These are phyloP conservation scores for Rhegmatorhina hoffmannsi DNA, from an alignment of 2,113 vertebrate genomes.

Conservation along the genomic window DNA sequence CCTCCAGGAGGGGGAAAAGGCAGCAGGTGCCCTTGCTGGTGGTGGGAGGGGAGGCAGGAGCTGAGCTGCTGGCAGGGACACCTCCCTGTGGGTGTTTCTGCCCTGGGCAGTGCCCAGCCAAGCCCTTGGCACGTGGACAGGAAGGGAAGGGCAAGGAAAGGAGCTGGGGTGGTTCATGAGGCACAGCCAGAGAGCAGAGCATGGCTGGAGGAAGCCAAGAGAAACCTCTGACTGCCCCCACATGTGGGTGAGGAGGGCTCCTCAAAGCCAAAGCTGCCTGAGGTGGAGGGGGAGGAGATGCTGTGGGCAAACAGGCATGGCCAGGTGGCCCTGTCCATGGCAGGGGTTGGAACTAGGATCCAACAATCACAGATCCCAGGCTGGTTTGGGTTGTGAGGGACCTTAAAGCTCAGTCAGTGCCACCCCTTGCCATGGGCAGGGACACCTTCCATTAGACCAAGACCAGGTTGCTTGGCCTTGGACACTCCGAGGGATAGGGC, in stretches of 20 bases:
- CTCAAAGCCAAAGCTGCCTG: background rate
- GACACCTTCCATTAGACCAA: accelerated
- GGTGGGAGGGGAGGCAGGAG: background rate
- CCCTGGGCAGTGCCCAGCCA: background rate
- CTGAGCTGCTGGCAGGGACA: background rate
- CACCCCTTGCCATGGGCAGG: background rate
- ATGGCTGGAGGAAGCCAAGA: background rate
- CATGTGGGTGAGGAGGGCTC: background rate
- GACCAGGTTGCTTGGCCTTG: background rate
- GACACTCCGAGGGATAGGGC: accelerated
- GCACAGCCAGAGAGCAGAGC: background rate
- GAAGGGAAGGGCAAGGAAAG: background rate
- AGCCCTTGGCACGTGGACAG: accelerated
- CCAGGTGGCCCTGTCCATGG: background rate
- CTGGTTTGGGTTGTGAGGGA: background rate
- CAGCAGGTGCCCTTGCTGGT: background rate
- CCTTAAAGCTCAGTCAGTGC: accelerated
- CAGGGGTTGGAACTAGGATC: background rate
- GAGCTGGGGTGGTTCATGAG: background rate
- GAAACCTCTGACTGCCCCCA: background rate
- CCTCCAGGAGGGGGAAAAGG: background rate
- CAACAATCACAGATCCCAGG: background rate
- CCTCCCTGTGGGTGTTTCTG: background rate
- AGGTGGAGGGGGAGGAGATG: background rate
- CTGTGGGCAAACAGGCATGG: background rate